These are phyloP conservation scores for Hirundo rustica DNA, from an alignment of 2,797 vertebrate genomes.

Conservation along the genomic window DNA sequence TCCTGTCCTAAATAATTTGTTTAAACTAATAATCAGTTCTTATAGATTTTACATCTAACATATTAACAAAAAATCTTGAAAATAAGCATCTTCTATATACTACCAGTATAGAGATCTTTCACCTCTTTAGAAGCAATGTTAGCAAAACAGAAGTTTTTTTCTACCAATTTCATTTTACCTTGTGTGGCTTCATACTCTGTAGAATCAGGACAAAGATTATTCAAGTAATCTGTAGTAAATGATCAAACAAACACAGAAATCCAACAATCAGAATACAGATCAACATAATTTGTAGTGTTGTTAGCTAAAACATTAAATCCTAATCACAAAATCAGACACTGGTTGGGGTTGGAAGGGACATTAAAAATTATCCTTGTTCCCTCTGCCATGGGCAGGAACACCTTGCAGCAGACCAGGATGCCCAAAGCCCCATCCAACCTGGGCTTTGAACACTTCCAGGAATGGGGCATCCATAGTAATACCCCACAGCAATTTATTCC, in stretches of 20 bases:
- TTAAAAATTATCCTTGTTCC: background rate
- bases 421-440: background rate
- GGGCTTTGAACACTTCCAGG: background rate
- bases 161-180: slow-evolving; percentile 79
- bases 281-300: background rate
- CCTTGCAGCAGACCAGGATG: background rate
- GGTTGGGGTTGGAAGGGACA: background rate
- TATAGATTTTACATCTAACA: background rate
- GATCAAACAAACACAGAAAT: slow-evolving; percentile 18
- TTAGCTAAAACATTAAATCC: background rate
- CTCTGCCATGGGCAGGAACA: background rate
- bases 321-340: background rate
- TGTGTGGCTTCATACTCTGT: slow-evolving; percentile 91
- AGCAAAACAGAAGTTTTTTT: background rate
- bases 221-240: slow-evolving; percentile 89
- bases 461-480: background rate
- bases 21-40: background rate
- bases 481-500: background rate
- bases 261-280: background rate
- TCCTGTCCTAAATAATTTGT: background rate
- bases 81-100: background rate
- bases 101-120: background rate
- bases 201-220: slow-evolving; percentile 93
- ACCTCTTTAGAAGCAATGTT: background rate
- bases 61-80: background rate